Base-by-base conservation (phyloP, 1,140 invertebrate species). In the Diorhabda elongata region DNA sequence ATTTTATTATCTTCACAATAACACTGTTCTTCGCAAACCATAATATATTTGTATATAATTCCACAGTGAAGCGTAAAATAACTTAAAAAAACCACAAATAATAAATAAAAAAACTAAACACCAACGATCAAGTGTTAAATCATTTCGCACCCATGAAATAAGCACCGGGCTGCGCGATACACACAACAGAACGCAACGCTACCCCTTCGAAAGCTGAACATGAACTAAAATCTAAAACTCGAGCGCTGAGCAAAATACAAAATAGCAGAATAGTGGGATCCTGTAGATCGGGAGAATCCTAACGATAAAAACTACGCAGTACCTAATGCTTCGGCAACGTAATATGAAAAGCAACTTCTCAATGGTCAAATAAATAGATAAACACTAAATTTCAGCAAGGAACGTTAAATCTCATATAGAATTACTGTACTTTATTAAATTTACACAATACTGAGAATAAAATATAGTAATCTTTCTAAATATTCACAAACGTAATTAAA, bases 61-160 rank as follows among this genome's bases (percentile, higher is more conserved):
- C 47, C 47, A 52, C 6, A 52, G 47, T 52, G 47, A n/a, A 52
- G 2, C 47, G 47, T 52, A 52, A 52, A 52, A 52, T n/a, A 52
- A 52, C 6, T 8, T 6, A 52, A 52, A 52, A n/a, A 52, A 52
- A 52, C 6, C 47, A 52, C 47, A 6, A 52, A 26, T 26, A 52
- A 52, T 52, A 52, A 52, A 52, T 52, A 52, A 52, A 26, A 26
- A 52, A 52, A 52, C 47, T 52, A 52, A 52, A 52, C 47, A 52
- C 47, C 3, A 52, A 52, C 47, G 6, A n/a, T n/a, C 47, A 52
- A 52, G 47, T 52, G 47, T 52, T 52, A 52, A 52, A 52, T 52
- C 47, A 52, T 52, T 4, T 52, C 47, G 47, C 47, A 52, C 47
- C 47, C 47, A n/a, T 8, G 47, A 52, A 52, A 6, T 26, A 26